Conservation (phyloP, 37 sponge, comb jelly and placozoan genomes). For the Ephydatia muelleri region DNA sequence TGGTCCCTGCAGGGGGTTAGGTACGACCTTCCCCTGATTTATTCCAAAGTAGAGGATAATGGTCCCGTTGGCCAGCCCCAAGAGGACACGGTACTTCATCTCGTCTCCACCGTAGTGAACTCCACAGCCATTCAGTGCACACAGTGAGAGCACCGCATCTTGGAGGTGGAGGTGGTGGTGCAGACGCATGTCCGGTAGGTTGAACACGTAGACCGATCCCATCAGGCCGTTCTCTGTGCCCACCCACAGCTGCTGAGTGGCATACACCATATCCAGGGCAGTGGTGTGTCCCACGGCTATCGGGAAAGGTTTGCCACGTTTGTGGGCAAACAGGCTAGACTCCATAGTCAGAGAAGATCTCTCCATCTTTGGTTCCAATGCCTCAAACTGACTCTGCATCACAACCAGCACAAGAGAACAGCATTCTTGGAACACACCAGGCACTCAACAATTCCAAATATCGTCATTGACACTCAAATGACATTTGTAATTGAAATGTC, state of each 20-base stretch:
- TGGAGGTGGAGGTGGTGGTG: constrained; percentile 81
- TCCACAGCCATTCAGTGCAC: constrained; percentile 50
- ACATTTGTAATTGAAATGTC: too few species aligned
- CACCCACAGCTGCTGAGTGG: constrained; percentile 80
- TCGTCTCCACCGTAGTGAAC: constrained; percentile 8
- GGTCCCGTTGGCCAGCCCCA: constrained; percentile 83
- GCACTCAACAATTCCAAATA: constrained; percentile 62
- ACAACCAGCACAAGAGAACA: constrained; percentile 71
- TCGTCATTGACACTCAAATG: constrained; percentile 49
- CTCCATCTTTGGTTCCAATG: too few species aligned
- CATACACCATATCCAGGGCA: constrained; percentile 58
- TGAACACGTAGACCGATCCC: constrained; percentile 85
- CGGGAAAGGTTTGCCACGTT: constrained; percentile 68
- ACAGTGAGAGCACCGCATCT: constrained; percentile 79
- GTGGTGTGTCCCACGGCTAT: constrained; percentile 80
- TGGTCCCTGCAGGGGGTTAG: constrained; percentile 70
- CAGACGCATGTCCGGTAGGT: constrained; percentile 70
- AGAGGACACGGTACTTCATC: constrained; percentile 59
- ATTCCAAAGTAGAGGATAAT: constrained; percentile 72
- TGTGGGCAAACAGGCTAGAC: constrained; percentile 75
- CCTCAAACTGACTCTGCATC: too few species aligned
- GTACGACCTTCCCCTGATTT: constrained; percentile 39
- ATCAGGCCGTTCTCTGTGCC: constrained; percentile 80
- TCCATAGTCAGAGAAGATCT: constrained; percentile 60
- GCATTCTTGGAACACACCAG: constrained; percentile 44